Conservation (phyloP, 2,797 vertebrate species). For the Pterois miles region DNA sequence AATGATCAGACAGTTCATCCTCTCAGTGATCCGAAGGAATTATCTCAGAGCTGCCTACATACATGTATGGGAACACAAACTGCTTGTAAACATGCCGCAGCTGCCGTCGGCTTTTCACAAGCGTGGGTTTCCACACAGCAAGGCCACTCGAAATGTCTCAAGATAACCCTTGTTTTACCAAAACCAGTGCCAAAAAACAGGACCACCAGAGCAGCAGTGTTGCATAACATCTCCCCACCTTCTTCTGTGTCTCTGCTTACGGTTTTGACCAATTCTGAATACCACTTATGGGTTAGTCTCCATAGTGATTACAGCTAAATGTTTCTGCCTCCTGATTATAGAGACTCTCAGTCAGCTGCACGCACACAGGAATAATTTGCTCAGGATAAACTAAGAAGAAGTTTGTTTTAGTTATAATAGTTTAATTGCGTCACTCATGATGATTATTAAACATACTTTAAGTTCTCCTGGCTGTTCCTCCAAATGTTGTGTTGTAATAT, state of each 20-base stretch:
- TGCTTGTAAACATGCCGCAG: slow-evolving; percentile 1
- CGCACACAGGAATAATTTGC: neutral
- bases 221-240: slow-evolving; percentile 46
- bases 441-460: neutral
- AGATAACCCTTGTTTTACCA: slow-evolving; percentile 38
- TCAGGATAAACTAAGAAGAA: neutral
- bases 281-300: slow-evolving; percentile 35
- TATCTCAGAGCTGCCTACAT: neutral
- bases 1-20: neutral
- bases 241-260: slow-evolving; percentile 2
- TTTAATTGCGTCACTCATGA: slow-evolving; percentile 10
- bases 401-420: neutral
- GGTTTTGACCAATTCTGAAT: slow-evolving; percentile 13
- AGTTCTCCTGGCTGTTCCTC: neutral
- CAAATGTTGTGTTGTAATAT: slow-evolving; percentile 2
- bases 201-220: slow-evolving; percentile 49
- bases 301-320: slow-evolving; percentile 28
- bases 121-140: neutral
- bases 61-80: neutral
- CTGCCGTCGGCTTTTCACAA: slow-evolving; percentile 32
- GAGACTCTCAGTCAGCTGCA: neutral
- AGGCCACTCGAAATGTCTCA: slow-evolving; percentile 15
- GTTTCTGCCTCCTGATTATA: slow-evolving; percentile 37
- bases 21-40: neutral
- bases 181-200: slow-evolving; percentile 5